Conservation (phyloP, 1,140 invertebrate species). For the Aplysia californica region DNA sequence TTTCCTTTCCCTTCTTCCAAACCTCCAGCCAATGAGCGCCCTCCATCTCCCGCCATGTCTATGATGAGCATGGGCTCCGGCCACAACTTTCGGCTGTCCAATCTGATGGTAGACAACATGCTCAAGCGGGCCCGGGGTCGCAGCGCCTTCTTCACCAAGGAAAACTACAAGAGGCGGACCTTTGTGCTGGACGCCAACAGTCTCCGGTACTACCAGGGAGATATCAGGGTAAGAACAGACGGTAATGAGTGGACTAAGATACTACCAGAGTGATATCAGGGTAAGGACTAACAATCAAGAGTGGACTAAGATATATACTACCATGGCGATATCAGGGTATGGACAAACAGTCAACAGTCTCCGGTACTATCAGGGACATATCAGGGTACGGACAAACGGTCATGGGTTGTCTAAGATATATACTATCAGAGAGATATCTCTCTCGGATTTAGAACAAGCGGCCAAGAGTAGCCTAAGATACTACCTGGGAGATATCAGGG, state of each 20-base stretch:
- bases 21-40: no score
- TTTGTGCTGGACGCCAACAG: slow-evolving; percentile 15
- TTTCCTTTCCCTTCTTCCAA: no score
- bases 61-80: neutral
- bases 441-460: no score
- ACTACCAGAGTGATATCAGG: slow-evolving; percentile 2
- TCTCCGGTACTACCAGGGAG: slow-evolving; percentile 1
- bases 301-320: neutral
- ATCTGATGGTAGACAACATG: neutral
- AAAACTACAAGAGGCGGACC: slow-evolving; percentile 11
- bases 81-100: neutral
- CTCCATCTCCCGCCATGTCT: no score
- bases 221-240: neutral
- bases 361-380: neutral
- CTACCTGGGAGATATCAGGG: no score
- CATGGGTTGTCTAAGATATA: no score
- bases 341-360: neutral
- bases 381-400: no score
- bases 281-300: neutral
- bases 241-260: neutral
- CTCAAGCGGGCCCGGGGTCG: slow-evolving; percentile 14
- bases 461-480: no score
- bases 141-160: slow-evolving; percentile 3
- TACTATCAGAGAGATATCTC: no score
- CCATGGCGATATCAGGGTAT: slow-evolving; percentile 2